A percentile compares a stretch with the other conserved stretches of the same genome.
These are phyloP conservation scores for Timema cristinae DNA, from an alignment of 2,888 invertebrate species.

Conservation along the genomic window DNA sequence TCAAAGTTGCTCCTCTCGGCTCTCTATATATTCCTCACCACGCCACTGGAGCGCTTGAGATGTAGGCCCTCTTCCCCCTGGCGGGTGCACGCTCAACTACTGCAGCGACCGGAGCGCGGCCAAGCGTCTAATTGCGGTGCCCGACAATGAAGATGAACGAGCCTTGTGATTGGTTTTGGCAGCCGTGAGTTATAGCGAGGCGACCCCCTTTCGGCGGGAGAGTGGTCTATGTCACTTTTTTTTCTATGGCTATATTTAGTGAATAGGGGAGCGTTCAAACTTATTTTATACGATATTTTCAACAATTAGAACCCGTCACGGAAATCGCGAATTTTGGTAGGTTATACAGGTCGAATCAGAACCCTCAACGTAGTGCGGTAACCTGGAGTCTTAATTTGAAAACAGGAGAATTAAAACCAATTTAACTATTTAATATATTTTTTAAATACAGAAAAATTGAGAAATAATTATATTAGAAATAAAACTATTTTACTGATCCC, in stretches of 20 bases:
- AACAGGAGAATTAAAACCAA: no score
- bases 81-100: constrained; percentile 12
- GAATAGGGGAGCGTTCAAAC: no score
- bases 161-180: constrained; percentile 59
- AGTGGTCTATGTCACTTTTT: neutral
- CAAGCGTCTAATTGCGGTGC: constrained; percentile 67
- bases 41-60: neutral
- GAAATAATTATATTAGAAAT: no score
- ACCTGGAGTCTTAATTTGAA: no score
- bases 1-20: constrained; percentile 5
- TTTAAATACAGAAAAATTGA: no score
- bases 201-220: neutral
- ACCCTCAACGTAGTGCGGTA: no score
- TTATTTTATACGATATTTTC: no score
- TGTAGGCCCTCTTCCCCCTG: neutral
- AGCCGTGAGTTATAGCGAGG: constrained; percentile 23
- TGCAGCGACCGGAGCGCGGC: constrained; percentile 43
- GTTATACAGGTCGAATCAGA: no score
- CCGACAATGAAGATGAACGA: constrained; percentile 67
- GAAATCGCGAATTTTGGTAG: no score
- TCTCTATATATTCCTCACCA: constrained; percentile 12
- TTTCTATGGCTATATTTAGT: neutral
- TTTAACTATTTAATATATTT: no score
- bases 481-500: no score
- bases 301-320: no score